Base-by-base conservation (phyloP, 2,113 vertebrate species). In the Mormyrus iriodes region DNA sequence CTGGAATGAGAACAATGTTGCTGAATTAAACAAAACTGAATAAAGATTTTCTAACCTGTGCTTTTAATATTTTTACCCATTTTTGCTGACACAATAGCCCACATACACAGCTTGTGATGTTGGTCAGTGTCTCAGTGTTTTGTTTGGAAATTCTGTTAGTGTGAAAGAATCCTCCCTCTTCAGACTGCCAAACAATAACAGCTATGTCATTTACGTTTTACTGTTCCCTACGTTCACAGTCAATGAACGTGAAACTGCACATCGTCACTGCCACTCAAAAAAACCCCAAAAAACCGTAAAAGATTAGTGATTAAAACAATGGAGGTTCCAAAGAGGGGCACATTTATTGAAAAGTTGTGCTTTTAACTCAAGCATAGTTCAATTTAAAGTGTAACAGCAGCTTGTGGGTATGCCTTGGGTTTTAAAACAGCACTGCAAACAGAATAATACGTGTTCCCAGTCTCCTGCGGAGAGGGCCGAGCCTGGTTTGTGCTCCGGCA, bases 401-500 rank as follows among this genome's bases (percentile, higher is more conserved):
- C 13, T 76, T 39, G 27, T 76, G 69, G 69, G 27, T 76, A 4
- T 39, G 31, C 31, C 13, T 35, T 35, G 35, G 35, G 15, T 42
- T 79, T 79, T 35, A 19, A 39, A 76, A 84, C 0, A 46, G 42
- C 24, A n/a, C 8, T 4, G 76, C 48, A 73, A 89, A 89, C 21
- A 49, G 17, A 24, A 53, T 19, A 79, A n/a, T 27, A 27, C 12
- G n/a, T 73, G 8, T 31, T 73, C 46, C 31, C 89, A 3, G 1
- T 69, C 61, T 15, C 48, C 69, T 35, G 48, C 9, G 27, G 46
- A 35, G 39, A 55, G 48, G 58, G 58, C 19, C 21, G 88, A 86
- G 89, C 69, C 90, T 89, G 88, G 87, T 69, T 88, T 93, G 94
- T 93, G 92, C 88, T 53, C 69, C 91, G 51, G 19, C 46, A 35